Conservation (phyloP, 2,888 invertebrate species). For the Metalampra italica region DNA sequence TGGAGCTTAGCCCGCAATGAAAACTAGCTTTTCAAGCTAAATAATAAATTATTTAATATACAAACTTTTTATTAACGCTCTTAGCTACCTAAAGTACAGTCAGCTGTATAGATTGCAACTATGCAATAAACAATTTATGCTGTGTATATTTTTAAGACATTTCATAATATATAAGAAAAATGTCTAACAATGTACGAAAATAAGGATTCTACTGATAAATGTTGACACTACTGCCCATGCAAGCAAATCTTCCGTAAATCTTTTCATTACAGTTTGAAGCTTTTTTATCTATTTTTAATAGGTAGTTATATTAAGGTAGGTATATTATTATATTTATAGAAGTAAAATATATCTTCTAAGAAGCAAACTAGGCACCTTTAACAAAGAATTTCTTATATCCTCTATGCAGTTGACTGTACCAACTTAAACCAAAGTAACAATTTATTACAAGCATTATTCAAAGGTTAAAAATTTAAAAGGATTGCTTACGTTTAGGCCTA, state of each 20-base stretch:
- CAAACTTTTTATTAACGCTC: background rate
- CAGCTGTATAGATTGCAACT: background rate
- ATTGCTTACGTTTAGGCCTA: background rate
- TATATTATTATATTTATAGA: no score
- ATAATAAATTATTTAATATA: conserved; percentile 14
- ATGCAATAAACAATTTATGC: background rate
- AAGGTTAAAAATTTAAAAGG: background rate
- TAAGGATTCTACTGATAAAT: no score
- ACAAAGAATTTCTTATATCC: background rate
- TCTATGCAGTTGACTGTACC: background rate
- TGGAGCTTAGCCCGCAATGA: conserved; percentile 61
- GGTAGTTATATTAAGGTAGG: no score
- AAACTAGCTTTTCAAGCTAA: conserved; percentile 65
- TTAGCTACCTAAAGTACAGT: conserved; percentile 1
- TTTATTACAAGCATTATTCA: conserved; percentile 2
- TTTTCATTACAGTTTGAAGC: no score
- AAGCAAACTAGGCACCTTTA: no score
- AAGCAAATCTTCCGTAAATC: no score
- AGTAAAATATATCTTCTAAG: no score
- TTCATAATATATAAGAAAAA: no score
- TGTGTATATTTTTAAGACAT: no score
- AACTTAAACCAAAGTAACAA: background rate
- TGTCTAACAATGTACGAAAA: no score
- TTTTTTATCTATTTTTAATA: no score
- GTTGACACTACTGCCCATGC: no score